These are phyloP conservation scores for Epizoanthus scotinus DNA, from an alignment of 92 coral and sea anemone species.

Conservation along the genomic window DNA sequence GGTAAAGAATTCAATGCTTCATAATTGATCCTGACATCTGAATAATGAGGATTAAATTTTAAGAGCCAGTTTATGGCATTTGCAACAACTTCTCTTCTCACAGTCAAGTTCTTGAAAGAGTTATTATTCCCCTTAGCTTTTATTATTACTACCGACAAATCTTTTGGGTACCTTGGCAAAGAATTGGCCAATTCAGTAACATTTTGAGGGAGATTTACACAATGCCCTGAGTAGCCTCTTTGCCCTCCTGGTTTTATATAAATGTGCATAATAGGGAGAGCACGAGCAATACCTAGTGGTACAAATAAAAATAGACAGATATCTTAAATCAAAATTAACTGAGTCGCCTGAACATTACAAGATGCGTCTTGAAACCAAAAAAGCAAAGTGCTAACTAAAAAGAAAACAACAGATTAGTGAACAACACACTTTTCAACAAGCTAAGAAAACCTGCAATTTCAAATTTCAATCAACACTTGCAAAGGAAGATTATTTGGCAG, in stretches of 20 bases:
- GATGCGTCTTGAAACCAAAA: constrained; percentile 13
- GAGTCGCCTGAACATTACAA: constrained; percentile 14
- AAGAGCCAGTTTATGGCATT: constrained; percentile 45
- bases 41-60: constrained; percentile 43
- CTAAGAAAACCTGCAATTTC: constrained; percentile 1
- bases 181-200: constrained; percentile 27
- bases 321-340: constrained; percentile 24
- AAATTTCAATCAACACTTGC: neutral
- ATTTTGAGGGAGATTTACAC: constrained; percentile 20
- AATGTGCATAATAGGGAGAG: too few species aligned
- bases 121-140: constrained; percentile 40
- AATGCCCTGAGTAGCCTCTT: too few species aligned
- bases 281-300: constrained; percentile 7
- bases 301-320: constrained; percentile 7
- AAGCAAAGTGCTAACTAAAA: neutral
- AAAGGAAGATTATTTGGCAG: constrained; percentile 34
- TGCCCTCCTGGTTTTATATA: too few species aligned
- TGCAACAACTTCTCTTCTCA: constrained; percentile 36
- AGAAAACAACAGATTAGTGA: neutral
- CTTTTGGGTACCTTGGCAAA: too few species aligned
- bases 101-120: constrained; percentile 37
- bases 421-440: neutral
- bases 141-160: constrained; percentile 44
- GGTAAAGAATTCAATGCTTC: constrained; percentile 53
- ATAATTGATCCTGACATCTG: constrained; percentile 32